phyloP scores from a whole-genome alignment of 2,888 invertebrate species.

The Stenchaetothrips biformis region DNA sequence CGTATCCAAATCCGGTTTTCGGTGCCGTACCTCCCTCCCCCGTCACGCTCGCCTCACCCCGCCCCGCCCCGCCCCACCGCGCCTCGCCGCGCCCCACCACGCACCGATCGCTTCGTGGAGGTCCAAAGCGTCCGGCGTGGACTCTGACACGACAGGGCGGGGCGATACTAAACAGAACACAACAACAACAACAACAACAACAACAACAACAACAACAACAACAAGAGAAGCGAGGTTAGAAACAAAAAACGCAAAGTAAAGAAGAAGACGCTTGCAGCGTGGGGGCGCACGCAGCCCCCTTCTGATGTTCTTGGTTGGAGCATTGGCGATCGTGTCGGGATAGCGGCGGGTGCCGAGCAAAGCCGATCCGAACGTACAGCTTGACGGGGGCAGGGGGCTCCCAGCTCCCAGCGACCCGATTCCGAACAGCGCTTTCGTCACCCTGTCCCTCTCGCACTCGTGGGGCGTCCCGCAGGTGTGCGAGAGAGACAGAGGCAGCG shows the following conservation, averaged over 20 bases:
- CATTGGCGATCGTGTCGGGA: constrained; percentile 36
- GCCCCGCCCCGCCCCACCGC: neutral
- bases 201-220: too few relatives aligned
- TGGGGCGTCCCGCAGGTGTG: too few relatives aligned
- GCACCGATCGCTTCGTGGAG: constrained; percentile 30
- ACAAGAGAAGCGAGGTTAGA: too few relatives aligned
- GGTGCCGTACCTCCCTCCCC: neutral
- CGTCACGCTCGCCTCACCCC: neutral
- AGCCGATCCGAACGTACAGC: constrained; percentile 47
- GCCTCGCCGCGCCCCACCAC: constrained; percentile 30
- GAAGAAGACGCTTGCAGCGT: too few relatives aligned
- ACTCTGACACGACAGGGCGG: constrained; percentile 33
- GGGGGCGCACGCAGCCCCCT: too few relatives aligned
- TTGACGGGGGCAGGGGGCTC: constrained; percentile 34
- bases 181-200: too few relatives aligned
- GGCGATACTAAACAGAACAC: constrained; percentile 43
- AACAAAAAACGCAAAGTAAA: too few relatives aligned
- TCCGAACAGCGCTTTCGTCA: too few relatives aligned
- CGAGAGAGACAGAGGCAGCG: too few relatives aligned
- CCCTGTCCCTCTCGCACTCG: too few relatives aligned
- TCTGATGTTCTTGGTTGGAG: neutral
- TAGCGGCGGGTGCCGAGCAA: constrained; percentile 49
- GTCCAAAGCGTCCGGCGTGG: constrained; percentile 29
- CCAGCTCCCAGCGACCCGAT: too few relatives aligned
- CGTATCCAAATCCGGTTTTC: too few relatives aligned